Conservation (phyloP, 2,888 invertebrate species). For the Cephus rjabovi region DNA sequence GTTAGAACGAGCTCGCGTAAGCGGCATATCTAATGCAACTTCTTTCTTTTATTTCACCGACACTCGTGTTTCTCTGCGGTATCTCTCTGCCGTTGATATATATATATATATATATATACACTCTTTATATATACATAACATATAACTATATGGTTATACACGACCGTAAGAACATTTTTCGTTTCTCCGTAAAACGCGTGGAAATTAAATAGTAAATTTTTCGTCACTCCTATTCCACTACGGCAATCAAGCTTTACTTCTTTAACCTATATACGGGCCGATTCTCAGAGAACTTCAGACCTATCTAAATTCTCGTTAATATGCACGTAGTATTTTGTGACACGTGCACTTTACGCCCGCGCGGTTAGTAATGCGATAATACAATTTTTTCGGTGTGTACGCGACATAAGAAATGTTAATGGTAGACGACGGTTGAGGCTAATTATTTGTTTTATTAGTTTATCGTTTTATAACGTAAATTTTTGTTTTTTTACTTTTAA, state of each 20-base stretch:
- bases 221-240: not conserved
- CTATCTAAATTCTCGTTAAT: not conserved
- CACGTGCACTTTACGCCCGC: not conserved
- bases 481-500: not conserved
- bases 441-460: not conserved
- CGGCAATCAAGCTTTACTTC: not conserved
- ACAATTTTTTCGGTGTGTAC: not conserved
- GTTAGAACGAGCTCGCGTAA: constrained; percentile 1
- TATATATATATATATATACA: not conserved
- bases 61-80: not conserved
- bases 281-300: not conserved
- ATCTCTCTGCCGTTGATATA: not conserved
- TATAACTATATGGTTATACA: not conserved
- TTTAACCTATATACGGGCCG: not conserved
- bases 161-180: not conserved
- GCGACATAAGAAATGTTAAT: not conserved
- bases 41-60: constrained; percentile 3
- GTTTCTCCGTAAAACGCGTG: not conserved
- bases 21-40: not conserved
- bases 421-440: not conserved
- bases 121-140: not conserved
- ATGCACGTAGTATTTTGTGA: not conserved
- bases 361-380: not conserved
- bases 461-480: not conserved
- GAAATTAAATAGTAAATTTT: not conserved